These are phyloP conservation scores for Saturnia japonica DNA, from an alignment of 2,888 invertebrate species.

Conservation along the genomic window DNA sequence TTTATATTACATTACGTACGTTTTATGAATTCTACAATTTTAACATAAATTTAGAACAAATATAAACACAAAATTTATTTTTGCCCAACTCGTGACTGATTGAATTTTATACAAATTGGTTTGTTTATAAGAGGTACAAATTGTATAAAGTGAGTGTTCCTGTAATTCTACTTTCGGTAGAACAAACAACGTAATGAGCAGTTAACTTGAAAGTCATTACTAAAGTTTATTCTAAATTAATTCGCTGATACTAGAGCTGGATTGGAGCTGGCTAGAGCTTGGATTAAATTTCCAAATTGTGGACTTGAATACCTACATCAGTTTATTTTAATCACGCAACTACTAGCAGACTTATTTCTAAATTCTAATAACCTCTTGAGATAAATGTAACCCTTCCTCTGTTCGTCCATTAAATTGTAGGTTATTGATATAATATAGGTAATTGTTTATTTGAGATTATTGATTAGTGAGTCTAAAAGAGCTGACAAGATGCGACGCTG, in stretches of 20 bases:
- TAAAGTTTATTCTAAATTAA: not conserved
- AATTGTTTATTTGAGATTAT: no score
- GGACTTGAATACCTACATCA: not conserved
- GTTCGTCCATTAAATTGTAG: not conserved
- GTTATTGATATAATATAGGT: not conserved
- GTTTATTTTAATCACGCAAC: not conserved
- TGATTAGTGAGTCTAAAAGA: no score
- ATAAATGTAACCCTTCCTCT: not conserved
- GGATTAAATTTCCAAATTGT: not conserved
- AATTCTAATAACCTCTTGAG: not conserved
- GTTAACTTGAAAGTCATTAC: not conserved
- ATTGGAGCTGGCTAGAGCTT: no score
- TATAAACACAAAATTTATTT: not conserved
- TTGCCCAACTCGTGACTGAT: not conserved
- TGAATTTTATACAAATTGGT: not conserved
- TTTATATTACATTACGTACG: not conserved
- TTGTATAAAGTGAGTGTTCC: not conserved
- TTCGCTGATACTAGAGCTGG: not conserved
- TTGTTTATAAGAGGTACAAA: not conserved
- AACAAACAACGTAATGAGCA: not conserved
- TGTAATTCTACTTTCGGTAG: not conserved
- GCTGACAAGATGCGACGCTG: no score
- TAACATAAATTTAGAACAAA: not conserved
- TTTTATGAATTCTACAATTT: not conserved
- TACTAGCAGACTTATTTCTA: not conserved